A percentile compares a stretch with the other conserved stretches of the same genome.
Conservation (phyloP, 2,113 vertebrate species). For the Pimephales promelas region DNA sequence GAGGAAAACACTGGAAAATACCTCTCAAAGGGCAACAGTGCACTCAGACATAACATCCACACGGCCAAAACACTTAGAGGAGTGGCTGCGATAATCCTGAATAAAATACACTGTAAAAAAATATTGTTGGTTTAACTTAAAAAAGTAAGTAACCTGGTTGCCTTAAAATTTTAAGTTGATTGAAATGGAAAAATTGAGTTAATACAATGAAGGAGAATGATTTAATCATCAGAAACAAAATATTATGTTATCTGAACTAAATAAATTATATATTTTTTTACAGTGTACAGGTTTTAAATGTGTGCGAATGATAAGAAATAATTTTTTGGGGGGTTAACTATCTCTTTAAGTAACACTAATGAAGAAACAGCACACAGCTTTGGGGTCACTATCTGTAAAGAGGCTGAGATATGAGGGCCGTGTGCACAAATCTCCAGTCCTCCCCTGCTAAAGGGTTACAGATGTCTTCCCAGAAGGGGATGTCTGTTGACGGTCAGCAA, state of each 20-base stretch:
- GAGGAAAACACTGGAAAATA: conserved; percentile 42
- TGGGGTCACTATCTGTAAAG: conserved; percentile 11
- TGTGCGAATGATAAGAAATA: background rate
- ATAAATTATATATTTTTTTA: too few relatives aligned
- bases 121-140: too few relatives aligned
- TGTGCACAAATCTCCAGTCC: conserved; percentile 41
- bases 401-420: conserved; percentile 26
- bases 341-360: background rate
- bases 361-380: background rate
- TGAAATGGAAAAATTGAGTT: too few relatives aligned
- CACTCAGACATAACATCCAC: background rate
- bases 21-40: conserved; percentile 40
- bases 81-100: background rate
- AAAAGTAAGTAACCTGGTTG: too few relatives aligned
- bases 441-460: conserved; percentile 53
- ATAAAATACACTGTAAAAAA: too few relatives aligned
- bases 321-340: background rate
- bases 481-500: conserved; percentile 57
- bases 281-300: background rate
- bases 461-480: conserved; percentile 59
- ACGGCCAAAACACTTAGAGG: background rate
- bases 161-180: too few relatives aligned
- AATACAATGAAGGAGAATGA: too few relatives aligned
- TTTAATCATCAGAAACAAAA: too few relatives aligned
- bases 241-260: too few relatives aligned